Conservation (phyloP, 35 echinoderm and acorn worm genomes). For the Heliocidaris tuberculata region DNA sequence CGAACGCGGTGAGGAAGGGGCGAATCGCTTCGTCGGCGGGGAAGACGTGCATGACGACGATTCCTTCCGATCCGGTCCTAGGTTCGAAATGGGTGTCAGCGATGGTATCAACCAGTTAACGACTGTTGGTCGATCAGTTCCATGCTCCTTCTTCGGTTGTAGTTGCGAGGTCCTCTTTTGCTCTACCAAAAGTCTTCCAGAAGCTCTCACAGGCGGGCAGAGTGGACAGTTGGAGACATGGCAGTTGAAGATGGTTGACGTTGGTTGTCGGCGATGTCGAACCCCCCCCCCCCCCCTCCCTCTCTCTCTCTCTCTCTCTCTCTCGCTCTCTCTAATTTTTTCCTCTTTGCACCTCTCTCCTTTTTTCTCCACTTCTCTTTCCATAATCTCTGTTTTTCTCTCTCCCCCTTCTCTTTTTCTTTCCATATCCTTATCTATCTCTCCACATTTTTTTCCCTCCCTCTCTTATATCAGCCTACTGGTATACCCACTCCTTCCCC, state of each 20-base stretch:
- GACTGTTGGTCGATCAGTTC: background rate
- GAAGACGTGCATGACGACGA: background rate
- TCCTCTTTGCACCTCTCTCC: too few species aligned
- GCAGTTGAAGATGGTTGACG: background rate
- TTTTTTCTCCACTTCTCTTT: too few species aligned
- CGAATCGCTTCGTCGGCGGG: background rate
- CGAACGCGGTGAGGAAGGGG: background rate
- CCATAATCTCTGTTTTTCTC: too few species aligned
- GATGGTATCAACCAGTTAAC: background rate
- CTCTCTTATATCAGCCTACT: too few species aligned
- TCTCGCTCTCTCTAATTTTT: too few species aligned
- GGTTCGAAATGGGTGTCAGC: background rate
- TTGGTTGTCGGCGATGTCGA: slow-evolving; percentile 12
- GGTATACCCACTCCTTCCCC: too few species aligned
- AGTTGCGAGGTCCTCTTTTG: background rate
- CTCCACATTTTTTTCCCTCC: too few species aligned
- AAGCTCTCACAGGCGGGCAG: background rate
- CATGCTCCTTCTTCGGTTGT: background rate
- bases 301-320: too few species aligned
- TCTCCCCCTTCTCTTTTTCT: too few species aligned
- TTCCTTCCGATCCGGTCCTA: background rate
- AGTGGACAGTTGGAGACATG: slow-evolving; percentile 29
- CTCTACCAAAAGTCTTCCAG: background rate
- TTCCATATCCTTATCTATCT: too few species aligned
- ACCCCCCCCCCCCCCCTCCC: too few species aligned